Percentiles rank a stretch among this genome's conserved stretches.
These are phyloP conservation scores for Ptiloglossa arizonensis DNA, from an alignment of 1,140 invertebrate genomes.

Conservation along the genomic window DNA sequence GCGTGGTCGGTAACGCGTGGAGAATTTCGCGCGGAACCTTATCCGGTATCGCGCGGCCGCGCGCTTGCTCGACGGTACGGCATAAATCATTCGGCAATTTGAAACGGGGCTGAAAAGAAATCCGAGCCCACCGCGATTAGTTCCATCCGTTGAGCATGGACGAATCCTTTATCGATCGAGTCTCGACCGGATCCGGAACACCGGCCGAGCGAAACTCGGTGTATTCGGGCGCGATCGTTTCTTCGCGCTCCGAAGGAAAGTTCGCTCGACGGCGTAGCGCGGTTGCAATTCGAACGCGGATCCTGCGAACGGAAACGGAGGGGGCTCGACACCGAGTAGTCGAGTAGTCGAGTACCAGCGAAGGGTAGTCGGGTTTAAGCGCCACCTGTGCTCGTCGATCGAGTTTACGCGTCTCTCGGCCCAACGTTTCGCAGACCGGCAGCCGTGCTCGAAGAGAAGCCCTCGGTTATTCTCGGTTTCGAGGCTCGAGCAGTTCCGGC, in stretches of 20 bases:
- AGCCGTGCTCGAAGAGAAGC: constrained; percentile 39
- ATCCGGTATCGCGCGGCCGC: neutral
- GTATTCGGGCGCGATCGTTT: constrained; percentile 22
- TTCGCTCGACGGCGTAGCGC: constrained; percentile 33
- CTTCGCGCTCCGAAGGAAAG: constrained; percentile 28
- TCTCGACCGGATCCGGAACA: neutral
- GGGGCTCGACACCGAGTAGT: constrained; percentile 55
- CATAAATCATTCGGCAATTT: constrained; percentile 49
- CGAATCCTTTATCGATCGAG: neutral
- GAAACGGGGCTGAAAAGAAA: constrained; percentile 44
- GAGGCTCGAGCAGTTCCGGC: constrained; percentile 35
- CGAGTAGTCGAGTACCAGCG: constrained; percentile 68
- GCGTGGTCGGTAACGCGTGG: constrained; percentile 9
- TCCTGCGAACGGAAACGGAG: constrained; percentile 47
- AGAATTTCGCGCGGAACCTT: constrained; percentile 31
- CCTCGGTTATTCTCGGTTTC: constrained; percentile 62
- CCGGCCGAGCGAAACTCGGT: neutral
- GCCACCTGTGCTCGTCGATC: constrained; percentile 78
- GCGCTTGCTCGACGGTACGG: constrained; percentile 11
- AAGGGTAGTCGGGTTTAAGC: constrained; percentile 75
- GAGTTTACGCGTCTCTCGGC: constrained; percentile 76
- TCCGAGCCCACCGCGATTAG: constrained; percentile 34
- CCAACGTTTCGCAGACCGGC: constrained; percentile 59
- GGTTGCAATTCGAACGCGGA: constrained; percentile 46
- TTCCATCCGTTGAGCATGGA: constrained; percentile 38